These are phyloP conservation scores for Notothenia coriiceps DNA, from an alignment of 2,113 vertebrate species.

Conservation along the genomic window DNA sequence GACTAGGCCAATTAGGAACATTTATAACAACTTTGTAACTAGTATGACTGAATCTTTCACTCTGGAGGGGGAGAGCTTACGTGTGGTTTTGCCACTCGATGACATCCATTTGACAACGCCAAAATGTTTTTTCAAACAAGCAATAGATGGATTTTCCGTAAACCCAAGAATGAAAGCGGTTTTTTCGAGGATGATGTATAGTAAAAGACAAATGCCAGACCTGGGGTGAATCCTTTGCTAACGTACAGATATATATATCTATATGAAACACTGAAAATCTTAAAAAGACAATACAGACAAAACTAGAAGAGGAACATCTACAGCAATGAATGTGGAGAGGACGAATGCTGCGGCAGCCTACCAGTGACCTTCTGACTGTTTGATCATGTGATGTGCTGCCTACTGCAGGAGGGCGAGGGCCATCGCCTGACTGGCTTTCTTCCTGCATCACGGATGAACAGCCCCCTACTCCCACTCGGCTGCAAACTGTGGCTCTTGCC, in stretches of 20 bases:
- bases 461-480: conserved; percentile 21
- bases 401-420: conserved; percentile 74
- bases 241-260: conserved; percentile 67
- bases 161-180: conserved; percentile 53
- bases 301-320: conserved; percentile 67
- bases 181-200: conserved; percentile 32
- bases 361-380: conserved; percentile 73
- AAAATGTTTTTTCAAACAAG: conserved; percentile 50
- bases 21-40: background rate
- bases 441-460: conserved; percentile 59
- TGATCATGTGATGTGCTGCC: conserved; percentile 74
- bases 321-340: conserved; percentile 84
- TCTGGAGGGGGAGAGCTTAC: background rate
- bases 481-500: conserved; percentile 50
- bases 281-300: conserved; percentile 43
- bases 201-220: conserved; percentile 79
- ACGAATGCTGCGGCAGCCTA: conserved; percentile 62
- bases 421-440: conserved; percentile 71
- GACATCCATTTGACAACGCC: background rate
- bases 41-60: background rate
- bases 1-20: conserved; percentile 6
- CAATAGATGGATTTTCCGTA: conserved; percentile 33
- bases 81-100: conserved; percentile 6
- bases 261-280: conserved; percentile 56
- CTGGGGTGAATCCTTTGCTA: conserved; percentile 73